These are phyloP conservation scores for Habroteleia sp. DNA, from an alignment of 2,888 invertebrate species.

Conservation along the genomic window DNA sequence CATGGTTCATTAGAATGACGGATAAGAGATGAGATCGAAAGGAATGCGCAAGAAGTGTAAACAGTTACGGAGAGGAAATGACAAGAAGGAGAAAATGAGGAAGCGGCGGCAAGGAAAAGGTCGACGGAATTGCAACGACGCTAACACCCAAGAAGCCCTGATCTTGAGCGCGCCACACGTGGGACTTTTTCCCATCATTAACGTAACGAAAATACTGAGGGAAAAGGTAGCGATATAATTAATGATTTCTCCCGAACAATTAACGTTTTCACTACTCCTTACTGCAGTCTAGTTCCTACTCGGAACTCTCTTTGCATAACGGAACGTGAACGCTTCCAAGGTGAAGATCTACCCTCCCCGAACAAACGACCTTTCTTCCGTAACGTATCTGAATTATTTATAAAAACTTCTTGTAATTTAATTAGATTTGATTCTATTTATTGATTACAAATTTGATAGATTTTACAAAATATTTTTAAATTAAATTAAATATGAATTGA, in stretches of 20 bases:
- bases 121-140: conserved; percentile 49
- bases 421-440: too few species aligned
- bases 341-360: conserved; percentile 15
- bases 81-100: conserved; percentile 16
- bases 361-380: too few species aligned
- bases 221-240: conserved; percentile 70
- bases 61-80: conserved; percentile 46
- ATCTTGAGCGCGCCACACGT: conserved; percentile 63
- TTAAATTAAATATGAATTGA: too few species aligned
- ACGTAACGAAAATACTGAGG: conserved; percentile 49
- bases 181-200: conserved; percentile 64
- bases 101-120: conserved; percentile 47
- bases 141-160: conserved; percentile 50
- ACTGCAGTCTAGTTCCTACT: conserved; percentile 67
- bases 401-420: too few species aligned
- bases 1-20: conserved; percentile 44
- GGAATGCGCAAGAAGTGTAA: conserved; percentile 48
- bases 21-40: conserved; percentile 56
- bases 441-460: too few species aligned
- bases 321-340: conserved; percentile 31
- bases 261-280: conserved; percentile 76
- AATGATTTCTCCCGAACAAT: conserved; percentile 73
- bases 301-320: conserved; percentile 66
- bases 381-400: too few species aligned
- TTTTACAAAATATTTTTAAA: too few species aligned